Evolutionary conservation across 2,888 invertebrate genomes (phyloP), one percentile per base, ranked within the genome.

Genomic region (Crossocerus cetratus): DNA sequence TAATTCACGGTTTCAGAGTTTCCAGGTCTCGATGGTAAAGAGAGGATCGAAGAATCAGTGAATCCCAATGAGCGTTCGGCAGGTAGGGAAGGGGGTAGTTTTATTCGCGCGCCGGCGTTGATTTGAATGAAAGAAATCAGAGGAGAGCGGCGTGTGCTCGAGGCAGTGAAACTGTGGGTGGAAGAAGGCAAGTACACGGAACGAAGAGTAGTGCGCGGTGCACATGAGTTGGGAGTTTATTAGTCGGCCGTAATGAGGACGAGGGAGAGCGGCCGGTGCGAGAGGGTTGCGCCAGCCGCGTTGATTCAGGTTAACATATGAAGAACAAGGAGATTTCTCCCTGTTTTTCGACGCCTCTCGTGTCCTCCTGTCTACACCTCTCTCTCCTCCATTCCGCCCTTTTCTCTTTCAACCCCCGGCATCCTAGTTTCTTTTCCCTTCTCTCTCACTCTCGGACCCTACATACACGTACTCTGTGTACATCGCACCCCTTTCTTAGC

Each of bases 251-350:
- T 63, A 77, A 76, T 56, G 65, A 73, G 60, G 23, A 49, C 23
- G 64, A 64, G 49, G 49, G 61, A 56, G 71, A 63, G 67, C 14
- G 45, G 3, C 14, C 45, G 3, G 16, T 61, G 56, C 55, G 54
- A 20, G 74, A 21, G 61, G 69, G 74, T 74, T 67, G 3, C 3
- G 74, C 69, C n/a, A n/a, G 65, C 59, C 59, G 62, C 1, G 23
- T 32, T 65, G 74, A 82, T 77, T 76, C 75, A 69, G 69, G 80
- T 80, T 82, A 80, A 78, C 78, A 74, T 82, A 80, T 74, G 75
- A 67, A 62, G 72, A 63, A 76, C 69, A 69, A 75, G 72, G 56
- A 60, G 45, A 18, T 42, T 5, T 44, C 14, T 13, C 45, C 16
- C 45, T 44, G 32, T 22, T 20, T 42, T 20, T 44, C 18, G 11